Conservation (phyloP, 2,888 invertebrate species). For the Erebia epiphron region DNA sequence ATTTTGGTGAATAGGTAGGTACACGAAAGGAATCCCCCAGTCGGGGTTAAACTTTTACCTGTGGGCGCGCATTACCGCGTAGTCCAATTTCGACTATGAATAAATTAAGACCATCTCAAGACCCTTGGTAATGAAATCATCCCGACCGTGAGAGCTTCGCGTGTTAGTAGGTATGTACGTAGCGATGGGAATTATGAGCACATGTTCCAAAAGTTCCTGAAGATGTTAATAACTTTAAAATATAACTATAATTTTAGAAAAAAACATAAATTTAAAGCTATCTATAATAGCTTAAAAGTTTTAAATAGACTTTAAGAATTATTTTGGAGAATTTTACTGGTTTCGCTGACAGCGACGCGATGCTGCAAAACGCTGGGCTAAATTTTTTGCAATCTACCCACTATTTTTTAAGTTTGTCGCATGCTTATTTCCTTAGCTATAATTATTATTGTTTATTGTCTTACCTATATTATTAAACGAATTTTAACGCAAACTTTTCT, state of each 20-base stretch:
- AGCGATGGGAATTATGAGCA: background rate
- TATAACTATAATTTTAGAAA: background rate
- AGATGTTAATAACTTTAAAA: conserved; percentile 35
- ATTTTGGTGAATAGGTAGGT: background rate
- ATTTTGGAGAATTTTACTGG: too few relatives aligned
- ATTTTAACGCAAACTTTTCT: too few relatives aligned
- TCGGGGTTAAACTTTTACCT: conserved; percentile 40
- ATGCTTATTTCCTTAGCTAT: too few relatives aligned
- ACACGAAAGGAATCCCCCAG: conserved; percentile 11
- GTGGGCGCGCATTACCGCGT: conserved; percentile 40
- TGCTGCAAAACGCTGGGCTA: too few relatives aligned
- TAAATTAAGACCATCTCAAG: conserved; percentile 54
- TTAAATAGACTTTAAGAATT: too few relatives aligned
- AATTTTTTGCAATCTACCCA: too few relatives aligned
- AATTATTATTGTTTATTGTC: too few relatives aligned
- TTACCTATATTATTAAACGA: too few relatives aligned
- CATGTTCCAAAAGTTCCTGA: conserved; percentile 23
- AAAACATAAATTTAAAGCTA: too few relatives aligned
- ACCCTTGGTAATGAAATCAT: conserved; percentile 43
- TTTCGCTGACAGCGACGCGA: too few relatives aligned
- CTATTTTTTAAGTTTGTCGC: too few relatives aligned
- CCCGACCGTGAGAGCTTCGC: conserved; percentile 36
- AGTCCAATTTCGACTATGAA: conserved; percentile 57
- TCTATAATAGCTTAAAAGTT: too few relatives aligned
- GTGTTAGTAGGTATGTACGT: conserved; percentile 14